Base-by-base conservation (phyloP, 2,888 invertebrate species). In the Tenthredo livida region DNA sequence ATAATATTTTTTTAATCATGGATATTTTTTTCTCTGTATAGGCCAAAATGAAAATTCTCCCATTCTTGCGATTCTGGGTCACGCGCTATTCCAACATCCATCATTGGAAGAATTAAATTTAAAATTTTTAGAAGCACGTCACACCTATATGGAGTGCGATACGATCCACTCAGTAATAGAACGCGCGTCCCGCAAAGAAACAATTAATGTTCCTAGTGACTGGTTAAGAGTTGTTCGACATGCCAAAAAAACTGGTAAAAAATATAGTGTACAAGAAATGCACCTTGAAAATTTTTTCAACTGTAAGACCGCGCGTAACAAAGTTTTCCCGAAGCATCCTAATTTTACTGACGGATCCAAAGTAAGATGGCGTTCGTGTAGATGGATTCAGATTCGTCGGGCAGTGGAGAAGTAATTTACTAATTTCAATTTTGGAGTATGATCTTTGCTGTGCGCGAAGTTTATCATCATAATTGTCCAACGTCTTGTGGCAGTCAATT, bases 81-180 rank as follows among this genome's bases (percentile, higher is more conserved):
- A 29, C 33, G 47, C 84, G n/a, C 5, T 67, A 61, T 21, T 21
- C 29, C 54, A 67, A n/a, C 73, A 84, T 40, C 54, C 84, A 47
- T 5, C 75, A 25, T 47, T 86, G 40, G 17, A 85, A 70, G 67
- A 58, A 40, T 65, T 86, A 10, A 84, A 86, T 29, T 25, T 83
- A n/a, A 86, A 86, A 54, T 86, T 86, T 67, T 67, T 86, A n/a
- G 85, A 86, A 77, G 58, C 67, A 17, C 86, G 86, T 2, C 86
- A 86, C 67, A 86, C 72, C 6, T 85, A 86, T 75, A 86, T 86
- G 84, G 85, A 85, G 70, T 86, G 72, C 17, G 73, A 84, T 50
- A 84, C 25, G 2, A 84, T 84, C 29, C 84, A 84, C n/a, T 84
- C 84, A 25, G 58, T 54, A 6, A 84, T 84, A 50, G 73, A 84